These are phyloP conservation scores for Erebia ligea DNA, from an alignment of 2,888 invertebrate genomes.

Conservation along the genomic window DNA sequence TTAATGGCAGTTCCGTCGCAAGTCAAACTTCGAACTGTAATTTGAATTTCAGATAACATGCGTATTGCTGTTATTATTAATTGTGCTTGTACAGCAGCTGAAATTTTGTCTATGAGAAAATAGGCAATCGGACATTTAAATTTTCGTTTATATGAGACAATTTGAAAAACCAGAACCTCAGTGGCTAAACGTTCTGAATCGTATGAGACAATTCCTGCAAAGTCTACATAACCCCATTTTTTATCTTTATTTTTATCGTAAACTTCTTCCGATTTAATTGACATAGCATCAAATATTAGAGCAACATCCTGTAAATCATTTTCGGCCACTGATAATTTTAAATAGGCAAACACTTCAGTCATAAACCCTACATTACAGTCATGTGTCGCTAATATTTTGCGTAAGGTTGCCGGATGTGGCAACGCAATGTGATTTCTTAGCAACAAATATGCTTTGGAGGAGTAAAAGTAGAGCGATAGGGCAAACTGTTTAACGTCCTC, in stretches of 20 bases:
- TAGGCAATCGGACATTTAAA: too few relatives aligned
- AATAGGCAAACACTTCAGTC: slow-evolving; percentile 22
- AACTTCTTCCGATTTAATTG: slow-evolving; percentile 14
- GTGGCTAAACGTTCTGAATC: too few relatives aligned
- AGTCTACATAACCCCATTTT: neutral
- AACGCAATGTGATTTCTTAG: too few relatives aligned
- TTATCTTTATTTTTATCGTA: slow-evolving; percentile 17
- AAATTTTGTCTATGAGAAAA: too few relatives aligned
- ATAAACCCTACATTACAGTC: slow-evolving; percentile 21
- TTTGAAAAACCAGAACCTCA: too few relatives aligned
- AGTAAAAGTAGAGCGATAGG: slow-evolving; percentile 18
- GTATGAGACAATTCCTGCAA: too few relatives aligned
- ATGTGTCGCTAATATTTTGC: slow-evolving; percentile 15
- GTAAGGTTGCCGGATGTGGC: neutral
- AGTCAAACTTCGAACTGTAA: too few relatives aligned
- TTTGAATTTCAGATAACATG: too few relatives aligned
- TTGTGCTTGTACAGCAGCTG: too few relatives aligned
- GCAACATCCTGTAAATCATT: slow-evolving; percentile 19
- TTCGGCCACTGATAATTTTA: slow-evolving; percentile 13
- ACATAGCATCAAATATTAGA: slow-evolving; percentile 22
- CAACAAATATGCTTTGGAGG: slow-evolving; percentile 18
- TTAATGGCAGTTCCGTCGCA: too few relatives aligned
- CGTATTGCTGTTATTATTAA: too few relatives aligned
- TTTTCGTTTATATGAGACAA: too few relatives aligned
- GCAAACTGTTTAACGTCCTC: slow-evolving; percentile 16